Conservation (phyloP, 1,140 invertebrate genomes). For the Drosophila bocqueti region DNA sequence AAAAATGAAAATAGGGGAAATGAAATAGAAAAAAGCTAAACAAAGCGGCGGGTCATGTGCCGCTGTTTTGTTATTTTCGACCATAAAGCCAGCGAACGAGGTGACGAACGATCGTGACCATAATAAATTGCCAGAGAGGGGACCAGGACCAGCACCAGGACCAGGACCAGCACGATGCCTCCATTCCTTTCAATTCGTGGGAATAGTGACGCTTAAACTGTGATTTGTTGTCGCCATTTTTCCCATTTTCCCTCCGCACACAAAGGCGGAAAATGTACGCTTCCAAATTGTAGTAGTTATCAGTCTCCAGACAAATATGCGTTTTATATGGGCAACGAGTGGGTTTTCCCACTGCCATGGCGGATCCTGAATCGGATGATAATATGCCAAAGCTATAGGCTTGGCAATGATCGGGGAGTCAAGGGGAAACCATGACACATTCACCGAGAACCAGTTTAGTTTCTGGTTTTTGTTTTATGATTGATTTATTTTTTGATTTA, state of each 20-base stretch:
- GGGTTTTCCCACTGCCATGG: neutral
- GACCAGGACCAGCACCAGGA: neutral
- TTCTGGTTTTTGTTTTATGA: too few species aligned
- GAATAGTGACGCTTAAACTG: slow-evolving; percentile 20
- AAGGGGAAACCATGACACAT: too few species aligned
- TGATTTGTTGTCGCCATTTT: slow-evolving; percentile 25
- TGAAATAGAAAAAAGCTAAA: neutral
- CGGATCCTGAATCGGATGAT: neutral
- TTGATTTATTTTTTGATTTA: neutral
- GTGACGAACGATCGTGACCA: slow-evolving; percentile 59
- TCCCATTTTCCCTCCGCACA: slow-evolving; percentile 1
- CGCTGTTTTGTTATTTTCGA: slow-evolving; percentile 25
- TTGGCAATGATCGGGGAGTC: too few species aligned
- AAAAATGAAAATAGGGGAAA: neutral
- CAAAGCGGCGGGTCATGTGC: slow-evolving; percentile 6
- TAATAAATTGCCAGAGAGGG: slow-evolving; percentile 45
- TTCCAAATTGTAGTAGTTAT: slow-evolving; percentile 12
- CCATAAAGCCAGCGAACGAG: slow-evolving; percentile 46
- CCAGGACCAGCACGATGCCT: neutral
- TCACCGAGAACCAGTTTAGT: too few species aligned
- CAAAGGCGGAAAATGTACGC: neutral
- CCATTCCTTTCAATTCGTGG: slow-evolving; percentile 27
- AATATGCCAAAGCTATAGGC: neutral
- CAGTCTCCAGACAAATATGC: slow-evolving; percentile 5
- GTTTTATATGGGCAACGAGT: neutral